Percentiles rank a stretch among this genome's conserved stretches.
phyloP scores from a whole-genome alignment of 30 jellyfish, hydroid and myxozoan species.

The Hydractinia echinata region DNA sequence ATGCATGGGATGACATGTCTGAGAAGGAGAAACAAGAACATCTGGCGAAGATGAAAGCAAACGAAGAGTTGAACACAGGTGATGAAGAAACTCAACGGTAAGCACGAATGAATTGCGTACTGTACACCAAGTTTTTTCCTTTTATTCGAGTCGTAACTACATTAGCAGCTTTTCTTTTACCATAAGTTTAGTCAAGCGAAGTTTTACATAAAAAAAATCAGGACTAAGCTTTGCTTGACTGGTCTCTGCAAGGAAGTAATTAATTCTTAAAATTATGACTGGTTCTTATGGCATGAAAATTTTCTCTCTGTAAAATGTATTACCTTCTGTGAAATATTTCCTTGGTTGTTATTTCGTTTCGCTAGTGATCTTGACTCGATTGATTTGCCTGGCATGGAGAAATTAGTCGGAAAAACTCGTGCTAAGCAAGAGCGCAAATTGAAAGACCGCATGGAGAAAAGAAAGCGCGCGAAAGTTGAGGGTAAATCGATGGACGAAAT shows the following conservation, averaged over 20 bases:
- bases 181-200: no score
- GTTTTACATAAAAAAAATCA: no score
- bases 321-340: not conserved
- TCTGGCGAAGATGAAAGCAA: constrained; percentile 50
- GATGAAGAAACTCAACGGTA: constrained; percentile 10
- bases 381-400: constrained; percentile 52
- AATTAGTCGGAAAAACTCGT: constrained; percentile 44
- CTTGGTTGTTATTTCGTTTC: not conserved
- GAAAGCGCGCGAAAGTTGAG: constrained; percentile 53
- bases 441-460: constrained; percentile 58
- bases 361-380: constrained; percentile 37
- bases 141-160: no score
- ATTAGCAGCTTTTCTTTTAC: no score
- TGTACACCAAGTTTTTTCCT: no score
- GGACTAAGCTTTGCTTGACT: no score
- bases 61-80: constrained; percentile 27
- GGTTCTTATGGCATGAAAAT: not conserved
- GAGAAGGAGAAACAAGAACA: constrained; percentile 65
- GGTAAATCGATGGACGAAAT: constrained; percentile 67
- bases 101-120: not conserved
- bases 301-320: no score
- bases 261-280: not conserved
- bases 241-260: no score
- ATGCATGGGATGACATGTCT: constrained; percentile 75
- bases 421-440: constrained; percentile 59